These are phyloP conservation scores for Tadarida brasiliensis DNA, from an alignment of 2,797 vertebrate genomes.

Conservation along the genomic window DNA sequence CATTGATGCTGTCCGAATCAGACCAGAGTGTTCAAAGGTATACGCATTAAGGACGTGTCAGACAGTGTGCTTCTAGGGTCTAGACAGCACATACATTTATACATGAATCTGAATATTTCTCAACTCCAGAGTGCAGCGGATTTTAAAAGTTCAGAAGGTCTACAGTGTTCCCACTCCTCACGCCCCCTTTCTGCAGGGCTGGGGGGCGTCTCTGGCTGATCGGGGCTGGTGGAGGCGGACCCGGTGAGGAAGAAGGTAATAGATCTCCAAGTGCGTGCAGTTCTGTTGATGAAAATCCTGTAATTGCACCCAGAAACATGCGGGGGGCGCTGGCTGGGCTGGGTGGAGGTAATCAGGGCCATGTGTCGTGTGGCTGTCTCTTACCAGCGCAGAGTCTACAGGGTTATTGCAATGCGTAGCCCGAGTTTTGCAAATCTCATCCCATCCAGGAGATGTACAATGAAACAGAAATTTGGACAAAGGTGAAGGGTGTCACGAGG, in stretches of 20 bases:
- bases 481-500: neutral
- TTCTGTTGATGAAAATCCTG: conserved; percentile 46
- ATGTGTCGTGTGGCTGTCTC: neutral
- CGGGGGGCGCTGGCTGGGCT: neutral
- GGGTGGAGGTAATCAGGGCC: neutral
- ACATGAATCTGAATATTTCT: neutral
- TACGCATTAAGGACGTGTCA: neutral
- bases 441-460: neutral
- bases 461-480: neutral
- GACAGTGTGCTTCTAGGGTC: neutral
- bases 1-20: neutral
- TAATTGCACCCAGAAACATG: conserved; percentile 20
- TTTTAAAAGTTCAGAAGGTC: neutral
- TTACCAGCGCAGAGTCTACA: neutral
- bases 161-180: neutral
- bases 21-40: neutral
- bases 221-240: fast-evolving
- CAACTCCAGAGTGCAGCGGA: neutral
- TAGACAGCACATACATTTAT: neutral
- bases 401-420: neutral
- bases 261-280: neutral
- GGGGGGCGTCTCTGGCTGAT: neutral
- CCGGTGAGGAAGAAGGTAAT: neutral
- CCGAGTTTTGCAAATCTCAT: neutral
- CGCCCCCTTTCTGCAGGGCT: neutral